Conservation (phyloP, 2,888 invertebrate species). For the Caenorhabditis drosophilae region DNA sequence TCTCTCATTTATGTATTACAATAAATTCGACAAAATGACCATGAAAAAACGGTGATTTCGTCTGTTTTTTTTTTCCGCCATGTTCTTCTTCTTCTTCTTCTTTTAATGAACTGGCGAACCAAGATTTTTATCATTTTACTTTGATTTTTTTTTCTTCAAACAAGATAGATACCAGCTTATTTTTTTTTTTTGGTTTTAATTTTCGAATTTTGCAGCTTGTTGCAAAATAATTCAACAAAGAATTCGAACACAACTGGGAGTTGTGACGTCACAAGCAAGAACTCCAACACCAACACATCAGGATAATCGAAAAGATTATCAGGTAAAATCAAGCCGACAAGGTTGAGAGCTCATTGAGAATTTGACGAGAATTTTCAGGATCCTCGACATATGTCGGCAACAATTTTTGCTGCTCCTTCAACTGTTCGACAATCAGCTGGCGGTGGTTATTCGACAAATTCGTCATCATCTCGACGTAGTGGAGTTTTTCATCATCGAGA, state of each 20-base stretch:
- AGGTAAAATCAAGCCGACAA: conserved; percentile 9
- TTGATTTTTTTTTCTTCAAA: too few relatives aligned
- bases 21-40: too few relatives aligned
- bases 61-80: too few relatives aligned
- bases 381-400: conserved; percentile 31
- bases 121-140: too few relatives aligned
- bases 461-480: conserved; percentile 21
- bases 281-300: conserved; percentile 39
- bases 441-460: conserved; percentile 1
- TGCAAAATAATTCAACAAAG: conserved; percentile 38
- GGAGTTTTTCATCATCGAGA: conserved; percentile 21
- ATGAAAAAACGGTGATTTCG: too few relatives aligned
- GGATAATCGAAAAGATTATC: conserved; percentile 30
- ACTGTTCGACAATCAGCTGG: not conserved
- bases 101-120: too few relatives aligned
- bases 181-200: too few relatives aligned
- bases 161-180: too few relatives aligned
- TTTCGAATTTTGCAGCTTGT: conserved; percentile 43
- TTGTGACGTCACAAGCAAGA: conserved; percentile 17
- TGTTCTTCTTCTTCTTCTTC: too few relatives aligned
- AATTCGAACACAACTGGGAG: conserved; percentile 23
- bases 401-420: conserved; percentile 31
- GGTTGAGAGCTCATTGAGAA: not conserved
- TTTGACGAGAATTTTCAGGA: conserved; percentile 17
- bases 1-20: too few relatives aligned